phyloP scores from a whole-genome alignment of 64 coral and sea anemone species.

The Actinia tenebrosa region DNA sequence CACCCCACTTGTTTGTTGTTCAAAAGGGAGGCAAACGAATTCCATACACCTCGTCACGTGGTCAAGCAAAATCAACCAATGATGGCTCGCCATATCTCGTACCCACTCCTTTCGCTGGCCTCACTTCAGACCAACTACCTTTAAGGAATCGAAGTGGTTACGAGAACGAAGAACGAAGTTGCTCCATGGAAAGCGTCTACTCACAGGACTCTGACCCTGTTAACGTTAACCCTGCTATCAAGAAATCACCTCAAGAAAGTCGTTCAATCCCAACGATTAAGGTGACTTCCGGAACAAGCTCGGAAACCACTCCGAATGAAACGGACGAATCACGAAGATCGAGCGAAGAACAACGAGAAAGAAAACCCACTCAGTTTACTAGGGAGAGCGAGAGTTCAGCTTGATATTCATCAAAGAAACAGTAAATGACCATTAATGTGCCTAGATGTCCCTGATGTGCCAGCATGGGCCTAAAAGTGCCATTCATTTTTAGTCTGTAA shows the following conservation, averaged over 20 bases:
- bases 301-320: slow-evolving; percentile 1
- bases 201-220: background rate
- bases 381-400: background rate
- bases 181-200: background rate
- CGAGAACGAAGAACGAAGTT: slow-evolving; percentile 16
- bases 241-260: background rate
- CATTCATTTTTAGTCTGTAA: too few species aligned
- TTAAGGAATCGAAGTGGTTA: background rate
- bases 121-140: background rate
- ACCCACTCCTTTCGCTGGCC: slow-evolving; percentile 16
- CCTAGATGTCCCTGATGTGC: background rate
- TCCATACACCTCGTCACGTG: background rate
- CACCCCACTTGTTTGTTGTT: too few species aligned
- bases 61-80: background rate
- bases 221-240: background rate
- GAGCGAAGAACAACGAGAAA: slow-evolving; percentile 7
- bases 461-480: background rate
- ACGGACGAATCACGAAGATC: slow-evolving; percentile 17
- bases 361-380: background rate
- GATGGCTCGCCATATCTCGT: background rate
- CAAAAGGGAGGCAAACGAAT: background rate
- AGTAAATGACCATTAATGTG: background rate
- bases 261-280: background rate
- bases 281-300: slow-evolving; percentile 15
- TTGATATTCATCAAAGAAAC: background rate